Conservation (phyloP, 2,888 invertebrate species). For the Lasius platythorax region DNA sequence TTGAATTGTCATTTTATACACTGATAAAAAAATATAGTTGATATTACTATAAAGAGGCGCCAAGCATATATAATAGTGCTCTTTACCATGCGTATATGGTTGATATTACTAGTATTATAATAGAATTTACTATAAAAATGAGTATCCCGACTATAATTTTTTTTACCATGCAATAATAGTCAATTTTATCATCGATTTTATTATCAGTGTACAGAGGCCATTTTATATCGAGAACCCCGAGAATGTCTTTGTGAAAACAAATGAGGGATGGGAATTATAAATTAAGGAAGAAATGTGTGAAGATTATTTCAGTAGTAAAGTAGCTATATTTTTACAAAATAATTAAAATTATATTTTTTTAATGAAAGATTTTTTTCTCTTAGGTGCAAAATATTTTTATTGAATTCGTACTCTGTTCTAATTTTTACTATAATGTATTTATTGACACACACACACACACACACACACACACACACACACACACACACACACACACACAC, state of each 20-base stretch:
- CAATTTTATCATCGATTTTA: too few relatives aligned
- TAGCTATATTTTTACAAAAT: background rate
- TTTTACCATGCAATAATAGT: too few relatives aligned
- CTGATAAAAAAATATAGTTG: too few relatives aligned
- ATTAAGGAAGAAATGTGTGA: background rate
- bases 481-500: too few relatives aligned
- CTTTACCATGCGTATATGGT: too few relatives aligned
- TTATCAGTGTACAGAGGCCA: too few relatives aligned
- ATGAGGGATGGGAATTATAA: background rate
- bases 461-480: too few relatives aligned
- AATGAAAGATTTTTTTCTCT: background rate
- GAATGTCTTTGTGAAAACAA: background rate
- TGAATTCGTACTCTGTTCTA: background rate
- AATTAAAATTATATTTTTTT: background rate
- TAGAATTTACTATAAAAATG: too few relatives aligned
- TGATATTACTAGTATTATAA: too few relatives aligned
- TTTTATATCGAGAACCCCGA: background rate
- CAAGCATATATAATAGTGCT: too few relatives aligned
- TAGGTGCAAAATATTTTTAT: background rate
- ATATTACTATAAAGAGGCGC: too few relatives aligned
- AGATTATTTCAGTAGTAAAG: background rate
- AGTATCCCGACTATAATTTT: too few relatives aligned
- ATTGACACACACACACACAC: background rate
- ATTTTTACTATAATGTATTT: background rate
- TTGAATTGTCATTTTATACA: conserved; percentile 41